Evolutionary conservation across 1,140 invertebrate species (phyloP), one percentile per base, ranked within the genome.

Genomic region (Ceratina australensis): DNA sequence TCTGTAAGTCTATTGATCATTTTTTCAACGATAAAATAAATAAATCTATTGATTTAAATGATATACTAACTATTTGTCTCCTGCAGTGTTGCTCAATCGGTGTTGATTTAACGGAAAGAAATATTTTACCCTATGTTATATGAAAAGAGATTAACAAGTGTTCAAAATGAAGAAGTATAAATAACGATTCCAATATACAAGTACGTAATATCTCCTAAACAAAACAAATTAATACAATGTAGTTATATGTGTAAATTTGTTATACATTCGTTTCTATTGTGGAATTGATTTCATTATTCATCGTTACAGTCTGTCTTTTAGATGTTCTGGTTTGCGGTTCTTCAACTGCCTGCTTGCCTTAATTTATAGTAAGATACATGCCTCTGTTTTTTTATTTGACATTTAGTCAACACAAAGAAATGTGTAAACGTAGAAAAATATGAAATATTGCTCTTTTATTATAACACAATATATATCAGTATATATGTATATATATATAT

Each of bases 21-120:
- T 63, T 5, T 22, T 61, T 24, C 22, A 47, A 72, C 50, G 47
- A 77, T 28, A 80, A 83, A 80, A 80, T 71, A 64, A 77, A 69
- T 20, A 50, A 42, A 42, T 42, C 33, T 78, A 80, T 59, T 24
- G 49, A 42, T 26, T 56, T 42, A 80, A 82, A 60, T n/a, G 22
- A 72, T 59, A 26, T 33, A 60, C 59, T 50, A 60, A 59, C 50
- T 57, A 72, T 28, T 42, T 47, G 49, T 7, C 59, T 64, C n/a
- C 47, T 42, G 22, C 66, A 61, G 60, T 54, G 22, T 4, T 54
- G 18, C 26, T 26, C 26, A 13, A 56, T 4, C n/a, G n/a, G 16
- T n/a, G 56, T 26, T 18, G 10, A 12, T 28, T 33, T 26, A 13
- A 24, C 18, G 42, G 3, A 65, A 24, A 33, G 16, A 18, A n/a